phyloP scores from a whole-genome alignment of 64 coral and sea anemone species.

The Catalaphyllia jardinei region DNA sequence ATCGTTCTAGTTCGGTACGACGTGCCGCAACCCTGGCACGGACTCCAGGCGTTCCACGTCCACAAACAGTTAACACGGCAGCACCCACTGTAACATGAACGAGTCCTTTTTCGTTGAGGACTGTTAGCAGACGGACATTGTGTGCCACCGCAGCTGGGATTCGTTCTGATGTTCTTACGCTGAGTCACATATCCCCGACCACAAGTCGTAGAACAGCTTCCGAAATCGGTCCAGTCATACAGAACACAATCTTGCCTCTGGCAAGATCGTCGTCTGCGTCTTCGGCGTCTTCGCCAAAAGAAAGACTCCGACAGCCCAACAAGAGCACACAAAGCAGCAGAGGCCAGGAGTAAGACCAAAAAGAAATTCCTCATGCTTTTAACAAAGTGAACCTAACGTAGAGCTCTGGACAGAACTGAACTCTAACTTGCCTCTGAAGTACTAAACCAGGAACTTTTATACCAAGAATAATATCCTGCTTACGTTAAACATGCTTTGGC shows the following conservation, averaged over 20 bases:
- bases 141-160: not conserved
- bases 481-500: too few relatives aligned
- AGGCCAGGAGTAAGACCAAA: not conserved
- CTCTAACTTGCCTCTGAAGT: too few relatives aligned
- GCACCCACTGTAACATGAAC: constrained; percentile 18
- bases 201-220: constrained; percentile 21
- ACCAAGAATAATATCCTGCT: too few relatives aligned
- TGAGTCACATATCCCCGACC: not conserved
- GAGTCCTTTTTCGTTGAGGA: too few relatives aligned
- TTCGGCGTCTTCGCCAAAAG: constrained; percentile 37
- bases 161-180: not conserved
- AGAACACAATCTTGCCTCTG: not conserved
- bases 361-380: not conserved
- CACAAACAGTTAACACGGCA: constrained; percentile 66
- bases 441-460: too few relatives aligned
- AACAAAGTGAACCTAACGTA: too few relatives aligned
- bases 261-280: constrained; percentile 2
- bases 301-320: not conserved
- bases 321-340: not conserved
- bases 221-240: not conserved
- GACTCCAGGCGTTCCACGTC: constrained; percentile 52
- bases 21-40: constrained; percentile 44
- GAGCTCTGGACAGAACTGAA: too few relatives aligned
- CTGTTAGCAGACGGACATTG: not conserved
- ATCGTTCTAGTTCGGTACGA: constrained; percentile 43